phyloP scores from a whole-genome alignment of 2,888 invertebrate species.

The Pelosia muscerda region DNA sequence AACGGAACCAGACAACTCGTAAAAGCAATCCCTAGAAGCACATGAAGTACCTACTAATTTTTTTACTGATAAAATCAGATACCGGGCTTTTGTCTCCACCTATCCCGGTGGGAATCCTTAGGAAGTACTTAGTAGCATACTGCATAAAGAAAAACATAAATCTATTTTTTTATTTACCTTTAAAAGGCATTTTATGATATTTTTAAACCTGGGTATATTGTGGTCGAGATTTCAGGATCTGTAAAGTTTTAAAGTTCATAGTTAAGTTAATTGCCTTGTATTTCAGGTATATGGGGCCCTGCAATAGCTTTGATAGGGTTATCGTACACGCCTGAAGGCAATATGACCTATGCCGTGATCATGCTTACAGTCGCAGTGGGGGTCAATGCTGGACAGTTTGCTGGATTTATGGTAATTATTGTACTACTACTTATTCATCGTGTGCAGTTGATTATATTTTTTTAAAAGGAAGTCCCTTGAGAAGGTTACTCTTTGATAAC shows the following conservation, averaged over 20 bases:
- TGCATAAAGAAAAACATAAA: too few species aligned
- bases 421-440: too few species aligned
- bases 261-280: conserved; percentile 16
- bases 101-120: too few species aligned
- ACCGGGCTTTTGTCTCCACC: too few species aligned
- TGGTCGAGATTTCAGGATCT: neutral
- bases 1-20: too few species aligned
- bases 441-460: neutral
- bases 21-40: too few species aligned
- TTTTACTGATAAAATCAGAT: too few species aligned
- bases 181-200: neutral
- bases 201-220: neutral
- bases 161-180: neutral
- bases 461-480: neutral
- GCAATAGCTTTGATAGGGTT: conserved; percentile 89
- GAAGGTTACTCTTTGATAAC: too few species aligned
- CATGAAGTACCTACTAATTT: too few species aligned
- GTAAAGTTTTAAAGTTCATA: neutral
- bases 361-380: conserved; percentile 91
- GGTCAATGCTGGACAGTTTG: conserved; percentile 88
- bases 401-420: conserved; percentile 69
- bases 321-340: conserved; percentile 82
- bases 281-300: conserved; percentile 82
- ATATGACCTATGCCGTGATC: conserved; percentile 85
- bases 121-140: too few species aligned